phyloP scores from a whole-genome alignment of 2,113 vertebrate genomes.

The Pedionomus torquatus region DNA sequence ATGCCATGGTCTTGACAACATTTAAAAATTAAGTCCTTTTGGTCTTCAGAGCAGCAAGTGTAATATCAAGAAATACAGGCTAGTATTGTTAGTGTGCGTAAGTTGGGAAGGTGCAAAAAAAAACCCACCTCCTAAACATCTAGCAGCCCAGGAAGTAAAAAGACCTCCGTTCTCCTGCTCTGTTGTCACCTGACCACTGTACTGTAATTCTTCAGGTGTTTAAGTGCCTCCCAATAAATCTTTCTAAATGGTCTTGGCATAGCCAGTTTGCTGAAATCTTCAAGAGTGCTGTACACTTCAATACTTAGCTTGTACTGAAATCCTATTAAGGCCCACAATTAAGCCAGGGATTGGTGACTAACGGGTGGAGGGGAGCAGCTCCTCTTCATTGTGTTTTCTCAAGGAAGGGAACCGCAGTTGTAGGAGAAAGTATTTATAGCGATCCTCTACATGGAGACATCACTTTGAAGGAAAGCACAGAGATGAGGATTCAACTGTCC shows the following conservation, averaged over 20 bases:
- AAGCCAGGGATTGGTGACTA: neutral
- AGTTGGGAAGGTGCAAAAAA: neutral
- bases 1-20: neutral
- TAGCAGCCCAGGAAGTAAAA: neutral
- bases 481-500: neutral
- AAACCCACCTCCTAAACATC: neutral
- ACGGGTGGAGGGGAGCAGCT: neutral
- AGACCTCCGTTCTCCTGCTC: neutral
- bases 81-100: neutral
- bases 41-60: neutral
- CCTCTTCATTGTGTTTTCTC: neutral
- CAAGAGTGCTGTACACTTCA: neutral
- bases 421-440: neutral
- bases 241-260: neutral
- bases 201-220: neutral
- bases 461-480: neutral
- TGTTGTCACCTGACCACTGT: neutral
- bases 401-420: neutral
- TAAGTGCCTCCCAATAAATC: neutral
- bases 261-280: neutral
- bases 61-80: neutral
- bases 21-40: neutral
- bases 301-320: neutral
- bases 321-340: neutral
- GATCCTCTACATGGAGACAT: accelerated